Base-by-base conservation (phyloP, 2,888 invertebrate species). In the Dendrolimus pini region DNA sequence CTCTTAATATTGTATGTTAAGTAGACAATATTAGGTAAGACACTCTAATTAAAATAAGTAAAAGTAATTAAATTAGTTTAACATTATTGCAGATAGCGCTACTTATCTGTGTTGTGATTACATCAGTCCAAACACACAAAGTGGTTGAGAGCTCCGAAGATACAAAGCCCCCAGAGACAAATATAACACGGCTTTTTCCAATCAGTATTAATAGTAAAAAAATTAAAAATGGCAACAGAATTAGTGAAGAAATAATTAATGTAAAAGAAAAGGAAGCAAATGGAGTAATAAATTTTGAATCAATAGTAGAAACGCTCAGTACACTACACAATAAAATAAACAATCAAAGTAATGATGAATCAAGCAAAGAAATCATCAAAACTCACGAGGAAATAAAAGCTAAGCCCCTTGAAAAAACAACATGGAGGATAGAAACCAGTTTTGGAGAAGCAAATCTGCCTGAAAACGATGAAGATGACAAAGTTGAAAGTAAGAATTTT, bases 111-210 rank as follows among this genome's bases (percentile, higher is more conserved):
- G 47, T 47, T 10, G 9, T 47, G 12, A 47, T 47, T 8, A 47
- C 12, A 47, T 47, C 47, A 47, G 47, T 47, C 9, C 9, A 47
- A 58, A 65, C 67, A 54, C 67, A 72, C 58, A 66, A 69, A 64
- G 77, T 73, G 41, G 69, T 65, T 42, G 74, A 74, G 56, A 77
- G 74, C 47, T 57, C 61, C 13, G 78, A 82, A 58, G 71, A 76
- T 53, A 63, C 66, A 9, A 64, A 66, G 10, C 64, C 68, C n/a
- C 54, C 67, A 14, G 65, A 69, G 2, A 62, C 64, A 42, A 85
- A 82, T 64, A 71, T 78, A 58, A 88, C 87, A 53, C 85, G 78
- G 0, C 70, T 88, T 6, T 86, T 79, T 65, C 85, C 88, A 8
- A 72, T 82, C 1, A 62, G 66, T 13, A 72, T 74, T 61, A 64